Evolutionary conservation across 2,113 vertebrate species (phyloP).

Genomic region (Hydropotes inermis): DNA sequence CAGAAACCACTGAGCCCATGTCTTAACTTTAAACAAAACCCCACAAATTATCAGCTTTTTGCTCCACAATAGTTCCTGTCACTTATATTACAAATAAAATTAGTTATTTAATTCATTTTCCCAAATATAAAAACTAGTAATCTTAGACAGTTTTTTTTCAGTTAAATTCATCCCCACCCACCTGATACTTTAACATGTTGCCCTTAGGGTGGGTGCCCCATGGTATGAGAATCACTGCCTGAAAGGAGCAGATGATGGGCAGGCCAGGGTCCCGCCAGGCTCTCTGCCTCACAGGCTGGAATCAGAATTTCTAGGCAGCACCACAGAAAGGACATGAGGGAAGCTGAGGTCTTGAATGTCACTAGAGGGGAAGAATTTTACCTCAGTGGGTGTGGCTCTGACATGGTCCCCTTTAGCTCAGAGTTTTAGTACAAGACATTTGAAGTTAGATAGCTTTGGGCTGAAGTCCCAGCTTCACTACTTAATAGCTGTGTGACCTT

Average conservation of each 20-base stretch:
- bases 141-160: neutral
- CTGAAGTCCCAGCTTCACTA: neutral
- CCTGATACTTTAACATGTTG: neutral
- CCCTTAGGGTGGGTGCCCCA: neutral
- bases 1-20: neutral
- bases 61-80: neutral
- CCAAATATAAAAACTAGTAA: neutral
- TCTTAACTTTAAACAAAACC: neutral
- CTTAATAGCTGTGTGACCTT: neutral
- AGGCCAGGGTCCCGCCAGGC: neutral
- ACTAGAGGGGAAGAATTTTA: neutral
- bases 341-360: neutral
- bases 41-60: neutral
- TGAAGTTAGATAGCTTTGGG: neutral
- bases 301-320: neutral
- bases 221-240: neutral
- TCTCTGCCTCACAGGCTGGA: neutral
- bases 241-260: neutral
- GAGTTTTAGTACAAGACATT: neutral
- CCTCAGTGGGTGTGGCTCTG: neutral
- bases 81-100: neutral
- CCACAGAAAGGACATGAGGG: neutral
- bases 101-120: slow-evolving; percentile 1
- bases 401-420: neutral
- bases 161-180: neutral